These are phyloP conservation scores for Hesperophylax magnus DNA, from an alignment of 1,140 invertebrate genomes.

Conservation along the genomic window DNA sequence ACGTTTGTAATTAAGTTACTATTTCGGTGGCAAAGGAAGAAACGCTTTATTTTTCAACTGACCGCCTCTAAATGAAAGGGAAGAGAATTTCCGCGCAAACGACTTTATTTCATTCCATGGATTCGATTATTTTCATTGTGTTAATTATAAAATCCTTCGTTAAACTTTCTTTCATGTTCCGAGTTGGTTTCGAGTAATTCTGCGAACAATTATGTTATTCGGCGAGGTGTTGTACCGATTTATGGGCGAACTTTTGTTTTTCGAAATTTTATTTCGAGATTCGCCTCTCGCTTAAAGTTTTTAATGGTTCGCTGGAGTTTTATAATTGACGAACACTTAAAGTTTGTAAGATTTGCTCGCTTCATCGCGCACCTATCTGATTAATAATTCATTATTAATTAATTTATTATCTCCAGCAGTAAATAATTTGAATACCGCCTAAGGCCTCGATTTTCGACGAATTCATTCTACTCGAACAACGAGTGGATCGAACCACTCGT, in stretches of 20 bases:
- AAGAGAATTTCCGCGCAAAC: background rate
- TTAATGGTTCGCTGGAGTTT: too few species aligned
- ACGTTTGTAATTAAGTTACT: slow-evolving; percentile 10
- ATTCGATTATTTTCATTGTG: slow-evolving; percentile 12
- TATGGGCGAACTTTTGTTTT: background rate
- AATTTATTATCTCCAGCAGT: too few species aligned
- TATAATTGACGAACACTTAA: too few species aligned
- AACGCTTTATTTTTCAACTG: background rate
- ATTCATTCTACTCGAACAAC: too few species aligned
- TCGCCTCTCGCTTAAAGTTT: too few species aligned
- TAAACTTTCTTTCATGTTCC: slow-evolving; percentile 2
- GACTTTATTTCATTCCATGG: background rate
- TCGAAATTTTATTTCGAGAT: background rate
- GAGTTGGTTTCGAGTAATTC: background rate
- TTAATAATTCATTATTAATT: too few species aligned
- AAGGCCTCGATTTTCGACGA: too few species aligned
- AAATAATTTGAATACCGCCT: too few species aligned
- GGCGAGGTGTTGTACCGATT: slow-evolving; percentile 1
- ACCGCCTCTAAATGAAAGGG: background rate
- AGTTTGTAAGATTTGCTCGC: too few species aligned
- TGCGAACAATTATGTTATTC: background rate
- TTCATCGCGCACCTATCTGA: too few species aligned
- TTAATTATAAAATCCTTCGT: slow-evolving; percentile 7
- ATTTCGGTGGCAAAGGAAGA: background rate
- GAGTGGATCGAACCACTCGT: too few species aligned